These are phyloP conservation scores for Trochalopteron elliotii DNA, from an alignment of 2,113 vertebrate genomes.

Conservation along the genomic window DNA sequence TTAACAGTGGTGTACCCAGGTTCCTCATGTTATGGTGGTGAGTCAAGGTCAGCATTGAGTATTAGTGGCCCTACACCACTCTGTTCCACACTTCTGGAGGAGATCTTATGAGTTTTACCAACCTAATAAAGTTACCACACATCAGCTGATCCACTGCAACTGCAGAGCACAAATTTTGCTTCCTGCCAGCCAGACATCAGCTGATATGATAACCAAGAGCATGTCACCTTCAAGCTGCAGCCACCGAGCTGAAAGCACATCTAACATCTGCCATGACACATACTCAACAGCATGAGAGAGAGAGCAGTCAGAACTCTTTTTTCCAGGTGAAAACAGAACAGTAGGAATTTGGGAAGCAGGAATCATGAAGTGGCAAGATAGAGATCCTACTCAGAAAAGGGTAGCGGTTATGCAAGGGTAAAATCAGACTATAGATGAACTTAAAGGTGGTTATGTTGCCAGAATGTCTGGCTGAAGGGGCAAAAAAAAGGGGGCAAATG, in stretches of 20 bases:
- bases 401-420: neutral
- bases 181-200: neutral
- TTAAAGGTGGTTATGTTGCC: neutral
- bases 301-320: neutral
- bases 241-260: neutral
- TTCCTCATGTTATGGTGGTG: neutral
- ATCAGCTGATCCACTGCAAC: slow-evolving; percentile 8
- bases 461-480: neutral
- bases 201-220: neutral
- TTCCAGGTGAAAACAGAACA: neutral
- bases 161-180: neutral
- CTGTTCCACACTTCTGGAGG: neutral
- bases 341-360: neutral
- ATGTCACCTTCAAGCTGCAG: neutral
- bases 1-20: neutral
- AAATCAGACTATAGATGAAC: neutral
- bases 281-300: neutral
- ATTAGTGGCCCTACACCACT: neutral
- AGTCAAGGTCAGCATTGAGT: neutral
- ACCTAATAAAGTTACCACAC: neutral
- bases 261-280: neutral
- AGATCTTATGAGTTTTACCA: neutral
- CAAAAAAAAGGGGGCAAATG: neutral
- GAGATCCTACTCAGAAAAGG: neutral
- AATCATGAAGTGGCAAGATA: neutral